phyloP scores from a whole-genome alignment of 1,140 invertebrate genomes.

The Drosophila triauraria region DNA sequence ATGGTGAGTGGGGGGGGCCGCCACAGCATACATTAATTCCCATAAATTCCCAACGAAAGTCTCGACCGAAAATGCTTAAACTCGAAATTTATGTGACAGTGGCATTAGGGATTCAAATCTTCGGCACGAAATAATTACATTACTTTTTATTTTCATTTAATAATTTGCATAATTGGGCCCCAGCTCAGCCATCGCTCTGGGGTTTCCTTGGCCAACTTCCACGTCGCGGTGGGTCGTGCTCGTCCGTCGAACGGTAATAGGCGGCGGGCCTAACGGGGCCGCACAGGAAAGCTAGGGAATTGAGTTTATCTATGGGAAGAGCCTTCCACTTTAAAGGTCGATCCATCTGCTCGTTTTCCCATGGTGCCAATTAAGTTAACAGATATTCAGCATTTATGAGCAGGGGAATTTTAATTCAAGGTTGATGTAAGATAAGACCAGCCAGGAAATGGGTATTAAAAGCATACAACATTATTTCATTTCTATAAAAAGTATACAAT shows the following conservation, averaged over 20 bases:
- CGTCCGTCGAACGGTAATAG: slow-evolving; percentile 22
- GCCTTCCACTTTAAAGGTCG: not conserved
- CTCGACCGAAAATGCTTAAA: slow-evolving; percentile 72
- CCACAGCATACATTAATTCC: slow-evolving; percentile 36
- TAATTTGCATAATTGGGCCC: slow-evolving; percentile 64
- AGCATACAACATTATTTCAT: not conserved
- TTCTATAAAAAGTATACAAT: not conserved
- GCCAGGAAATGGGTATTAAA: not conserved
- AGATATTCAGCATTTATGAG: not conserved
- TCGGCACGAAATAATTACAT: slow-evolving; percentile 62
- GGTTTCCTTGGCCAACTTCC: slow-evolving; percentile 14
- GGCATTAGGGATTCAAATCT: slow-evolving; percentile 66
- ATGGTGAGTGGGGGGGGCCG: slow-evolving; percentile 41
- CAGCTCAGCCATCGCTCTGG: slow-evolving; percentile 16
- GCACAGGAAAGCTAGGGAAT: slow-evolving; percentile 9
- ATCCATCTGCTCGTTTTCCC: not conserved
- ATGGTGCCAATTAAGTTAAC: slow-evolving; percentile 14
- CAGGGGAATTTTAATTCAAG: not conserved
- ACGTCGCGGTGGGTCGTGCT: slow-evolving; percentile 36
- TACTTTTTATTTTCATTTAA: slow-evolving; percentile 57
- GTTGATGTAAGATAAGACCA: not conserved
- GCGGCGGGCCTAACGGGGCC: slow-evolving; percentile 11
- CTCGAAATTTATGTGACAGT: slow-evolving; percentile 72
- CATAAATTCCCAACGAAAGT: slow-evolving; percentile 60
- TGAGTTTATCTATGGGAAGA: slow-evolving; percentile 10